These are phyloP conservation scores for Calypte anna DNA, from an alignment of 2,113 vertebrate genomes.

Conservation along the genomic window DNA sequence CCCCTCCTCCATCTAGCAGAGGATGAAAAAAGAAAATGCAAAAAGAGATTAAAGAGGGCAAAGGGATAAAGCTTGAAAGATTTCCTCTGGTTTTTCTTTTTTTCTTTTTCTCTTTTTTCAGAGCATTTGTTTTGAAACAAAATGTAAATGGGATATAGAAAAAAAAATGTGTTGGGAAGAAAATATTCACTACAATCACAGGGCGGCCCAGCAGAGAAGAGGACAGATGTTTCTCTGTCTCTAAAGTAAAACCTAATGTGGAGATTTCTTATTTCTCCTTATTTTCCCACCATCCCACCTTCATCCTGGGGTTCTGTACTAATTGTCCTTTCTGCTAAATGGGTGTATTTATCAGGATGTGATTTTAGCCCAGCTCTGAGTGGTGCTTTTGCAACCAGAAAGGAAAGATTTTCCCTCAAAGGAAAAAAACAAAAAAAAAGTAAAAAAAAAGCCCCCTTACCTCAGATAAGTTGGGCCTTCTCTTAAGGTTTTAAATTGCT, in stretches of 20 bases:
- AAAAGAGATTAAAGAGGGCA: neutral
- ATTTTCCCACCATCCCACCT: neutral
- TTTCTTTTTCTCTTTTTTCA: neutral
- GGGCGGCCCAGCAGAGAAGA: neutral
- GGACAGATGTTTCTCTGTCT: neutral
- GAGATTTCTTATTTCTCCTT: neutral
- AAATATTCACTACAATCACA: neutral
- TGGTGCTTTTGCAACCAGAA: neutral
- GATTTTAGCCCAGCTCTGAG: neutral
- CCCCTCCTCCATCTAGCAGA: neutral
- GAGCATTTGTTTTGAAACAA: neutral
- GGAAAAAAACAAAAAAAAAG: neutral
- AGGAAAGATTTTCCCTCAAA: neutral
- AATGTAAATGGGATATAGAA: neutral
- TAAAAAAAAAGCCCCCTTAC: neutral
- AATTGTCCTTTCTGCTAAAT: neutral
- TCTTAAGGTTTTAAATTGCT: constrained; percentile 74
- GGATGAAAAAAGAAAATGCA: neutral
- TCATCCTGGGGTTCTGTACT: neutral
- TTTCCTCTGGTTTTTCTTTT: too few relatives aligned
- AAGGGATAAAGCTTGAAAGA: neutral
- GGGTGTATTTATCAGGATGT: neutral
- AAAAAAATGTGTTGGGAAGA: neutral
- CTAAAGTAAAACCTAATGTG: neutral
- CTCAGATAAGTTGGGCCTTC: constrained; percentile 72